Conservation (phyloP, 2,113 vertebrate genomes). For the Puntigrus tetrazona region DNA sequence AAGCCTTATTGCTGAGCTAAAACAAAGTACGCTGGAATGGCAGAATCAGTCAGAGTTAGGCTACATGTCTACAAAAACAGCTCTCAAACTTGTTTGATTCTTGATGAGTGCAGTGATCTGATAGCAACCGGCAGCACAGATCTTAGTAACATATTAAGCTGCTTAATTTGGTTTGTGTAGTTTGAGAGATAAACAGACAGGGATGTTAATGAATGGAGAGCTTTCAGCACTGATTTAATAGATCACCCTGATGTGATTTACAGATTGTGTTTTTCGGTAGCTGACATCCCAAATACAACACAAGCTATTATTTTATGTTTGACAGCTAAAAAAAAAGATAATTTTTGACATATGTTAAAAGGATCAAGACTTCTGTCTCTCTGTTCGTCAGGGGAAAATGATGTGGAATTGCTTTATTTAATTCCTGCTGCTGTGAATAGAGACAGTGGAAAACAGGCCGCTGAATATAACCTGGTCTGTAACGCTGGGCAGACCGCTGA, state of each 20-base stretch:
- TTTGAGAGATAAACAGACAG: neutral
- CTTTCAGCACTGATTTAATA: neutral
- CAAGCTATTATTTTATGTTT: neutral
- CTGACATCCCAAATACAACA: neutral
- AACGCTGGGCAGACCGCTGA: conserved; percentile 23
- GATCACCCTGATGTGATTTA: neutral
- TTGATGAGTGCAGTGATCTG: no score
- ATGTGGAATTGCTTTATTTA: conserved; percentile 42
- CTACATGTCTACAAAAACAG: neutral
- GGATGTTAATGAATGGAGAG: neutral
- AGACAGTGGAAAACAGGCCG: conserved; percentile 41
- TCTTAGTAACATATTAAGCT: neutral
- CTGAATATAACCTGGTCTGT: conserved; percentile 28
- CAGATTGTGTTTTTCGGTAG: neutral
- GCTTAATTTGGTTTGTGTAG: neutral
- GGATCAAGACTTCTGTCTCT: neutral
- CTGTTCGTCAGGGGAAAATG: neutral
- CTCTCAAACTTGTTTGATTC: no score
- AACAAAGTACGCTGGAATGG: neutral
- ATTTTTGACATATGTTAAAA: neutral
- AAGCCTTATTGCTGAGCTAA: neutral
- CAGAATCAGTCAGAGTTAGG: neutral
- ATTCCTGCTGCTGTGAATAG: conserved; percentile 60
- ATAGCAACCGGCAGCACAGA: neutral
- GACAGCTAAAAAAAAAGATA: neutral